Conservation (phyloP, 2,888 invertebrate genomes). For the Scaptomyza cyrtandrae region DNA sequence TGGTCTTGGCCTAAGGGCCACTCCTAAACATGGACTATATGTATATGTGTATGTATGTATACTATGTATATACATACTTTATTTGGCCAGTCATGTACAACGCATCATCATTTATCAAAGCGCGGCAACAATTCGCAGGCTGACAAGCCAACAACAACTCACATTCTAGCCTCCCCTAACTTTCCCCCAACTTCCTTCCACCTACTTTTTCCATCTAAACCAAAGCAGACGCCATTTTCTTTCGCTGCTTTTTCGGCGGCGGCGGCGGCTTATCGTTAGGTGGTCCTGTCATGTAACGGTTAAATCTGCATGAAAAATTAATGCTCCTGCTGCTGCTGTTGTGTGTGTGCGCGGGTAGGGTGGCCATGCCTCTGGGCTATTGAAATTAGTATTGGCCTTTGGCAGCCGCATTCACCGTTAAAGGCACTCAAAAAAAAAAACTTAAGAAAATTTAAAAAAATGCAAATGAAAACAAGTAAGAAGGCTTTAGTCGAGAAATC, state of each 20-base stretch:
- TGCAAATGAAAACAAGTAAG: too few relatives aligned
- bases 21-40: neutral
- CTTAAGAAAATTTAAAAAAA: too few relatives aligned
- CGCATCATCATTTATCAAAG: conserved; percentile 78
- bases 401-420: conserved; percentile 19
- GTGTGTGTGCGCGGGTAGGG: conserved; percentile 6
- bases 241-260: conserved; percentile 21
- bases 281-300: conserved; percentile 76
- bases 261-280: conserved; percentile 58
- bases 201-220: conserved; percentile 7
- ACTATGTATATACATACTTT: conserved; percentile 1
- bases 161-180: too few relatives aligned
- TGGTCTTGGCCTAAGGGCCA: conserved; percentile 8
- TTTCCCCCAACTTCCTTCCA: too few relatives aligned
- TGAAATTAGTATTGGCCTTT: conserved; percentile 57
- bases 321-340: conserved; percentile 47
- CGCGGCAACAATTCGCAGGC: conserved; percentile 60
- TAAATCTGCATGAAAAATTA: conserved; percentile 78
- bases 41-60: neutral
- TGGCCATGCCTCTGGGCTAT: conserved; percentile 23
- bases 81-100: conserved; percentile 74
- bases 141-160: conserved; percentile 36
- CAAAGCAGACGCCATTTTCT: conserved; percentile 64
- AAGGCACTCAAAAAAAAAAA: conserved; percentile 3
- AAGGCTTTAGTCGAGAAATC: too few relatives aligned